phyloP scores from a whole-genome alignment of 1,140 invertebrate genomes.

The Amyelois transitella region DNA sequence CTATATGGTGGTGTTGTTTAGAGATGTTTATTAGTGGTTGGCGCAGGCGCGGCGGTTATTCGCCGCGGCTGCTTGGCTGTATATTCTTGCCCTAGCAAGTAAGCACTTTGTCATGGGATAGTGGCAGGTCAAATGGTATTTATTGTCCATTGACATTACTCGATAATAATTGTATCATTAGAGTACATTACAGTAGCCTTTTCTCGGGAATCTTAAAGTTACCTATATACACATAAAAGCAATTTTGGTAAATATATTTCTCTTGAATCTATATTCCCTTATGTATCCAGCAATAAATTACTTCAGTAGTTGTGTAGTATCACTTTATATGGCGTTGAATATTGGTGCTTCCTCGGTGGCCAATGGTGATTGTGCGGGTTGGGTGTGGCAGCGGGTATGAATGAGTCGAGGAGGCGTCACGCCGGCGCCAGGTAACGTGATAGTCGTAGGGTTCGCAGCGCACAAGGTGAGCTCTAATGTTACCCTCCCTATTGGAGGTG shows the following conservation, averaged over 20 bases:
- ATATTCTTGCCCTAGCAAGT: slow-evolving; percentile 66
- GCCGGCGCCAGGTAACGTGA: slow-evolving; percentile 47
- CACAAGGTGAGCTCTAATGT: slow-evolving; percentile 73
- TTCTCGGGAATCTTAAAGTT: slow-evolving; percentile 72
- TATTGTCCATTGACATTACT: slow-evolving; percentile 73
- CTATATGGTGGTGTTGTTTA: slow-evolving; percentile 60
- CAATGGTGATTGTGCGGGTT: slow-evolving; percentile 6
- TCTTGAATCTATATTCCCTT: slow-evolving; percentile 72
- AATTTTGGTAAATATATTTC: slow-evolving; percentile 73
- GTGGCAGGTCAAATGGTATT: slow-evolving; percentile 69
- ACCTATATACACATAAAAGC: slow-evolving; percentile 72
- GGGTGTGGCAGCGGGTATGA: background rate
- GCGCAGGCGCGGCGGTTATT: slow-evolving; percentile 41
- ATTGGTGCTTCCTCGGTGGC: slow-evolving; percentile 17
- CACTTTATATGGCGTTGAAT: slow-evolving; percentile 48
- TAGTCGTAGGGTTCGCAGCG: slow-evolving; percentile 69
- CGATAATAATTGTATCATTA: slow-evolving; percentile 74
- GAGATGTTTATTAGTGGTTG: slow-evolving; percentile 49
- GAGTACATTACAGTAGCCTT: slow-evolving; percentile 74
- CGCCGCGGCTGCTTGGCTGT: slow-evolving; percentile 48
- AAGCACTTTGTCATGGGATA: slow-evolving; percentile 60
- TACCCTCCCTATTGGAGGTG: slow-evolving; percentile 73
- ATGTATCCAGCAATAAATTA: slow-evolving; percentile 74
- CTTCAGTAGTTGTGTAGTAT: slow-evolving; percentile 68
- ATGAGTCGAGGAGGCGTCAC: slow-evolving; percentile 10